Evolutionary conservation across 1,140 invertebrate genomes (phyloP), one percentile per base, ranked within the genome.

Genomic region (Brachionus paranguensis): DNA sequence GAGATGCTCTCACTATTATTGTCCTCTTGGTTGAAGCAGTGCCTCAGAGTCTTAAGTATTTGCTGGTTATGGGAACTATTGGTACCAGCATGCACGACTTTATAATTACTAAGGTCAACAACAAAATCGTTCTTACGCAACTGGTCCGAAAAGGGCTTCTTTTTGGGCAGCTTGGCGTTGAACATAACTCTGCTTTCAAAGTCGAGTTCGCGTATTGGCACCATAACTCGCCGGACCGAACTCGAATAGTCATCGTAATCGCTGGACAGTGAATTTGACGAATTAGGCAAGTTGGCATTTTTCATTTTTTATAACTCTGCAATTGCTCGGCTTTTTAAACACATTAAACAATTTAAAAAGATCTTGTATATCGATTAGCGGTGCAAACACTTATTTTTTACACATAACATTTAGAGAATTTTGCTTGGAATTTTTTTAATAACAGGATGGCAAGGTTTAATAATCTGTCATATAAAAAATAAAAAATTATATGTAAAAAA

Each of bases 101-200:
- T 81, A 68, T 81, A 81, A 14, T 64, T 17, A 29, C 41, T 60
- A 27, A 68, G 43, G 37, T 81, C 78, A 68, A 81, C 64, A 81
- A 81, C 78, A 68, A 64, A 81, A 81, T 81, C 78, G 43, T 81
- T 81, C 78, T 81, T 81, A 68, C 64, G 78, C 45, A 64, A 45
- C 20, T 81, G 64, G 14, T 81, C 78, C 20, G 43, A 20, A 45
- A 81, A 45, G 20, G 53, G 78, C 33, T 81, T 81, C 78, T 81
- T 81, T 47, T 81, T 81, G 8, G 78, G 78, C 5, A 81, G 27
- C 37, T 45, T 64, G 10, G 64, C 50, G 17, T 81, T 81, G 53
- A 81, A 81, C 78, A 81, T 81, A 3, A 81, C 33, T 6, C 78
- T 27, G 20, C 78, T 81, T 81, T 81, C 78, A 14, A 81, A 81